A percentile compares a stretch with the other conserved stretches of the same genome.
phyloP scores from a whole-genome alignment of 2,797 vertebrate species.

The Allobates femoralis region DNA sequence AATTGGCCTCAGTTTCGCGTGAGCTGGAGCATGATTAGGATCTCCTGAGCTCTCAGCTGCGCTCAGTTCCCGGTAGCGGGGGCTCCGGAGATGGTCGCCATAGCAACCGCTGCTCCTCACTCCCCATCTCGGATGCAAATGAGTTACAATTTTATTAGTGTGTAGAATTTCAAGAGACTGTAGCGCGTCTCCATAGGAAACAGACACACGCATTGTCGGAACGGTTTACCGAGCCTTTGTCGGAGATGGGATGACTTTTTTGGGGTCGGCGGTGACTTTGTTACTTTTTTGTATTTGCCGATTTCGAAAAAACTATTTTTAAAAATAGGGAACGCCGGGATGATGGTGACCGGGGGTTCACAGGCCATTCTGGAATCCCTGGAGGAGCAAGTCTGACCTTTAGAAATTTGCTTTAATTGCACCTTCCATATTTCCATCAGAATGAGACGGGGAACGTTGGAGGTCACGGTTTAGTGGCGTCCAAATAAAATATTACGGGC shows the following conservation, averaged over 20 bases:
- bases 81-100: conserved; percentile 78
- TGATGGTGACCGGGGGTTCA: not conserved
- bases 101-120: conserved; percentile 79
- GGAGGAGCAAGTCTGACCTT: not conserved
- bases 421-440: not conserved
- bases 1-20: conserved; percentile 54
- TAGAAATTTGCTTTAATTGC: conserved; percentile 34
- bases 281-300: not conserved
- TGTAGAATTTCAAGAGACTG: conserved; percentile 78
- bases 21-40: conserved; percentile 66
- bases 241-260: conserved; percentile 1
- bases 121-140: conserved; percentile 81
- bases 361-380: not conserved
- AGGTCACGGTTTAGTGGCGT: conserved; percentile 7
- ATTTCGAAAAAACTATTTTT: not conserved
- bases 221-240: conserved; percentile 15
- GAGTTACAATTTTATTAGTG: conserved; percentile 82
- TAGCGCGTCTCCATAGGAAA: conserved; percentile 65
- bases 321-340: not conserved
- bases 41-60: conserved; percentile 69
- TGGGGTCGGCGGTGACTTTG: not conserved
- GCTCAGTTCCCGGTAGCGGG: conserved; percentile 67
- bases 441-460: not conserved
- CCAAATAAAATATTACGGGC: not conserved
- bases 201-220: conserved; percentile 22